A percentile compares a stretch with the other conserved stretches of the same genome.
These are phyloP conservation scores for Drosophila nebulosa DNA, from an alignment of 1,140 invertebrate species.

Conservation along the genomic window DNA sequence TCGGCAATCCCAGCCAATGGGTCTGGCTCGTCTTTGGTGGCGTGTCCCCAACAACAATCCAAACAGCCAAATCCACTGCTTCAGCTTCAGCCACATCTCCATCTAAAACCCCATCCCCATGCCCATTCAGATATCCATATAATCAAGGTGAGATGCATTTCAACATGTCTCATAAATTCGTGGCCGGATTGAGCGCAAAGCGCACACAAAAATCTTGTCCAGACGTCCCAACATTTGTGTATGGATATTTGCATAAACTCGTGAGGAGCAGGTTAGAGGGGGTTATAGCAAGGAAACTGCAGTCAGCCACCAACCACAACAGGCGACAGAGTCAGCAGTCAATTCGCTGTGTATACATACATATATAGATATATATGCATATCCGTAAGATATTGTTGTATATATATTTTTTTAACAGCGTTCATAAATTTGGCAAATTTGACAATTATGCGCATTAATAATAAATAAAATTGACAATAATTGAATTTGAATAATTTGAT, in stretches of 20 bases:
- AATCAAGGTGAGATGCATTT: slow-evolving; percentile 80
- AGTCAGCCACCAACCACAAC: slow-evolving; percentile 9
- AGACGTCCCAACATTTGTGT: slow-evolving; percentile 14
- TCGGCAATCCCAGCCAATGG: slow-evolving; percentile 1
- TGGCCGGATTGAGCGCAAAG: slow-evolving; percentile 63
- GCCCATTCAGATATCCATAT: slow-evolving; percentile 14
- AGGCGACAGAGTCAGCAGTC: slow-evolving; percentile 2
- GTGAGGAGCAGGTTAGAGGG: slow-evolving; percentile 4
- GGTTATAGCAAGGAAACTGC: not conserved
- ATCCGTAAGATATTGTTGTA: not conserved
- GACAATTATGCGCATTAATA: slow-evolving; percentile 80
- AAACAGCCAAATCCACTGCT: not conserved
- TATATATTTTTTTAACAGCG: slow-evolving; percentile 32
- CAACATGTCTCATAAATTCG: slow-evolving; percentile 80
- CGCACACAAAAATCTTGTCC: slow-evolving; percentile 43
- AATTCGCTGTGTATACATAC: not conserved
- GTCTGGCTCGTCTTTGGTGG: slow-evolving; percentile 51
- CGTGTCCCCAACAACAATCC: slow-evolving; percentile 10
- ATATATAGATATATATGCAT: slow-evolving; percentile 4
- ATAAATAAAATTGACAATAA: slow-evolving; percentile 81
- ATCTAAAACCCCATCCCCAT: not conserved
- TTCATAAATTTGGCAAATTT: slow-evolving; percentile 80
- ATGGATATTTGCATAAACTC: slow-evolving; percentile 62
- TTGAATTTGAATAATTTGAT: slow-evolving; percentile 77
- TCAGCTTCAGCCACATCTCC: no score